A percentile compares a stretch with the other conserved stretches of the same genome.
These are phyloP conservation scores for Acropora tenuis DNA, from an alignment of 64 coral and sea anemone genomes.

Conservation along the genomic window DNA sequence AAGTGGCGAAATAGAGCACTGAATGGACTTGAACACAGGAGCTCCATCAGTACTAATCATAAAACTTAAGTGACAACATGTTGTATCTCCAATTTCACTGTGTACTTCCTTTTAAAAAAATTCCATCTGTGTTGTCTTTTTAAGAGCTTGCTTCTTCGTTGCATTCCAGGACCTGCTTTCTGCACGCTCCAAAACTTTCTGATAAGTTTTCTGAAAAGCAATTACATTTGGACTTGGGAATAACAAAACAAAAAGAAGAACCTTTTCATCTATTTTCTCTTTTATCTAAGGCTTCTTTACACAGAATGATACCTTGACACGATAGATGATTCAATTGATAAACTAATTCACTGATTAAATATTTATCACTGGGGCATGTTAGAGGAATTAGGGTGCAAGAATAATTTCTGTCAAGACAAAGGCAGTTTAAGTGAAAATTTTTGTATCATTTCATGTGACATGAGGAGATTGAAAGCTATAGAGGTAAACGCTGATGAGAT, in stretches of 20 bases:
- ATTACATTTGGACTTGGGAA: conserved; percentile 10
- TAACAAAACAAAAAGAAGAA: background rate
- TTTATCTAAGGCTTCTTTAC: conserved; percentile 6
- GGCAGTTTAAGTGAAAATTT: conserved; percentile 19
- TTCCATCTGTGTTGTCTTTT: conserved; percentile 51
- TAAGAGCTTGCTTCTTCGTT: conserved; percentile 29
- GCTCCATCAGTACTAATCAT: conserved; percentile 62
- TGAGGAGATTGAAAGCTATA: conserved; percentile 11
- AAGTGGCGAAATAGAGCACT: conserved; percentile 66
- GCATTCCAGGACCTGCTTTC: conserved; percentile 21
- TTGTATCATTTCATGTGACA: conserved; percentile 28
- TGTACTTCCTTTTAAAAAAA: conserved; percentile 41
- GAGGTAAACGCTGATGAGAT: conserved; percentile 24
- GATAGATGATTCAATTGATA: conserved; percentile 32
- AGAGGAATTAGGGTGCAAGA: conserved; percentile 25
- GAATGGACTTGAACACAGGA: conserved; percentile 58
- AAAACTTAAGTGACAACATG: conserved; percentile 32
- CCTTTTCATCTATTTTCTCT: conserved; percentile 12
- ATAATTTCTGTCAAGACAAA: conserved; percentile 1
- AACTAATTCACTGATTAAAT: conserved; percentile 18
- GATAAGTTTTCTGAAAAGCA: conserved; percentile 22
- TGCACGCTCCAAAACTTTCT: conserved; percentile 25
- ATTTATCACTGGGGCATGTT: conserved; percentile 18
- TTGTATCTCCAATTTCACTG: background rate
- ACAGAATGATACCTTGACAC: conserved; percentile 29